A percentile compares a stretch with the other conserved stretches of the same genome.
phyloP scores from a whole-genome alignment of 1,140 invertebrate species.

The Batillaria attramentaria region DNA sequence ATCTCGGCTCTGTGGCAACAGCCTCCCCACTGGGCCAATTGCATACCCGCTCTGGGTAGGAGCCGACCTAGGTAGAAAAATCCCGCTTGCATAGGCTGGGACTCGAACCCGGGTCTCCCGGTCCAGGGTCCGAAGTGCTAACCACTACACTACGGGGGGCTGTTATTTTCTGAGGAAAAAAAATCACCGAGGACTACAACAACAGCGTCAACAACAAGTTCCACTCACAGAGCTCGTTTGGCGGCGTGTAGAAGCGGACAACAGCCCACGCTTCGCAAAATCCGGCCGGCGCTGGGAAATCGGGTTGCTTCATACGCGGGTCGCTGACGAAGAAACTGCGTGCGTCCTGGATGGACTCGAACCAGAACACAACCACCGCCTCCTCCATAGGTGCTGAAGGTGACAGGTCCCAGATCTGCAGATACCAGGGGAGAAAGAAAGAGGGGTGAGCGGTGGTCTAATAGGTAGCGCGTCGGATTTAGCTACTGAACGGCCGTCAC shows the following conservation, averaged over 20 bases:
- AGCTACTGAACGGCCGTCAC: too few relatives aligned
- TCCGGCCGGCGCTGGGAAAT: conserved; percentile 45
- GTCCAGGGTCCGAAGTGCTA: too few relatives aligned
- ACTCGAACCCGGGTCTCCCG: too few relatives aligned
- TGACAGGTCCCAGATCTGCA: conserved; percentile 33
- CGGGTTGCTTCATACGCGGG: conserved; percentile 43
- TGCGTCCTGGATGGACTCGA: conserved; percentile 35
- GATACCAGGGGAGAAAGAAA: not conserved
- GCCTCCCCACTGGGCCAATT: too few relatives aligned
- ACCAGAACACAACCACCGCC: conserved; percentile 42
- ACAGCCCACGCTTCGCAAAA: conserved; percentile 45
- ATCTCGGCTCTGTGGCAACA: too few relatives aligned
- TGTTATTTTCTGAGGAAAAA: too few relatives aligned
- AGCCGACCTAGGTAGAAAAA: too few relatives aligned
- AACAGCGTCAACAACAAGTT: not conserved
- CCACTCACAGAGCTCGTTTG: conserved; percentile 33
- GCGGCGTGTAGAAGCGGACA: conserved; percentile 36
- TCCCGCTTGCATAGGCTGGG: too few relatives aligned
- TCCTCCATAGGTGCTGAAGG: conserved; percentile 28
- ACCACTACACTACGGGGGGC: too few relatives aligned
- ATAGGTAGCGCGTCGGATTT: too few relatives aligned
- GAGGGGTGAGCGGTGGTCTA: too few relatives aligned
- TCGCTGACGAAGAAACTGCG: conserved; percentile 44
- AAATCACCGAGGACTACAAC: not conserved
- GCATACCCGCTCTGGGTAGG: too few relatives aligned